phyloP scores from a whole-genome alignment of 2,113 vertebrate species.

The Nothoprocta pentlandii region DNA sequence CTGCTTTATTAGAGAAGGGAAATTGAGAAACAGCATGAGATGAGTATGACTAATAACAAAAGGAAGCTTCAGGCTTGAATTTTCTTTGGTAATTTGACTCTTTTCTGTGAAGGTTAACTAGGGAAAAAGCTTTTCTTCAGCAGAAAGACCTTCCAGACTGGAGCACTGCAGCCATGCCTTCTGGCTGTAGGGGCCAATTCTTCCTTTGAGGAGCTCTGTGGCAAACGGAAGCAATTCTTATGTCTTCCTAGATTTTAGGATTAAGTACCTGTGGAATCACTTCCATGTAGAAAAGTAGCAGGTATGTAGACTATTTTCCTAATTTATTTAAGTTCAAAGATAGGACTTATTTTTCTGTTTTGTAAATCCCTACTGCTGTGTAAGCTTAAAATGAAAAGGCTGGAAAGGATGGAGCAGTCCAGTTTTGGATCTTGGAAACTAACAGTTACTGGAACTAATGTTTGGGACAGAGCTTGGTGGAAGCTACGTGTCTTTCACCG shows the following conservation, averaged over 20 bases:
- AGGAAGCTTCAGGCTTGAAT: not conserved
- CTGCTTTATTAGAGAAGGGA: not conserved
- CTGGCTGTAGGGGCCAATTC: not conserved
- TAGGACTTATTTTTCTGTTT: not conserved
- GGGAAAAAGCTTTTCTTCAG: not conserved
- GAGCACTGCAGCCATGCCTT: not conserved
- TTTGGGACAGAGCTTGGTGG: not conserved
- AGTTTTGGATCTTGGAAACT: not conserved
- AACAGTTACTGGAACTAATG: not conserved
- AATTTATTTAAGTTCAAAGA: not conserved
- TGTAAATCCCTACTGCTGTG: not conserved
- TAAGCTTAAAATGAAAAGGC: not conserved
- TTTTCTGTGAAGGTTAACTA: constrained; percentile 2
- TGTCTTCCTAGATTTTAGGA: not conserved
- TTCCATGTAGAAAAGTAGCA: not conserved
- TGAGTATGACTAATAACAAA: not conserved
- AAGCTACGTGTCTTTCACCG: not conserved
- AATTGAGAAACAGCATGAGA: not conserved
- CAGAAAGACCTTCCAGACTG: not conserved
- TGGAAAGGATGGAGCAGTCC: not conserved
- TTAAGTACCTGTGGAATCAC: not conserved
- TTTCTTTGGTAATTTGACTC: not conserved
- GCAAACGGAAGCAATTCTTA: not conserved
- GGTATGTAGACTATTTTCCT: not conserved
- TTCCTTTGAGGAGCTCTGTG: not conserved